Conservation (phyloP, 2,113 vertebrate genomes). For the Pseudonaja textilis region DNA sequence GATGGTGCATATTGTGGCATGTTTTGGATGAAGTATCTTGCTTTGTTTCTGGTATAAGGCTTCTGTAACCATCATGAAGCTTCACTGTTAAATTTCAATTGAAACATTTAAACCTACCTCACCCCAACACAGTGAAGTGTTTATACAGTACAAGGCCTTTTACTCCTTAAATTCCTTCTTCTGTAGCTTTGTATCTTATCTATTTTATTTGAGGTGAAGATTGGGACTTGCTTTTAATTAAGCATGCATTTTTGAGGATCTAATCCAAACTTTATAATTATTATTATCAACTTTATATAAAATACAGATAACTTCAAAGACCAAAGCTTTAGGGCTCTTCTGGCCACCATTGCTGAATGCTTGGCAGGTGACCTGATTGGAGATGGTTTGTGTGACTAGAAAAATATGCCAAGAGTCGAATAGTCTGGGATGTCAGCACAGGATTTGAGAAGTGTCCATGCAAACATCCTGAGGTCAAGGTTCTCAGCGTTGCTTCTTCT, state of each 20-base stretch:
- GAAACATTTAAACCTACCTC: background rate
- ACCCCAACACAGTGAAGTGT: background rate
- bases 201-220: background rate
- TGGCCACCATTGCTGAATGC: too few relatives aligned
- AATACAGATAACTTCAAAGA: background rate
- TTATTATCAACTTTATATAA: background rate
- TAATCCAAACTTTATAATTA: background rate
- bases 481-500: slow-evolving; percentile 68
- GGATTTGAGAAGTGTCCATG: background rate
- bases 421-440: background rate
- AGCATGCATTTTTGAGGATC: background rate
- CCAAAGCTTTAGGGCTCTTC: background rate
- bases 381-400: background rate
- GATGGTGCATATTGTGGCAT: background rate
- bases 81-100: background rate
- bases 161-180: background rate
- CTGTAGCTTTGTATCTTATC: background rate
- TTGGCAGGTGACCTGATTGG: background rate
- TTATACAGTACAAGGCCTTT: background rate
- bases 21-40: background rate
- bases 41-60: background rate
- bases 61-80: background rate
- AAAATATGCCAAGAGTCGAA: background rate
- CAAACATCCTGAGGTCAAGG: background rate
- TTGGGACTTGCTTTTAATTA: background rate